Percentiles rank a stretch among this genome's conserved stretches.
Conservation (phyloP, 1,140 invertebrate genomes). For the Pogonognathellus flavescens region DNA sequence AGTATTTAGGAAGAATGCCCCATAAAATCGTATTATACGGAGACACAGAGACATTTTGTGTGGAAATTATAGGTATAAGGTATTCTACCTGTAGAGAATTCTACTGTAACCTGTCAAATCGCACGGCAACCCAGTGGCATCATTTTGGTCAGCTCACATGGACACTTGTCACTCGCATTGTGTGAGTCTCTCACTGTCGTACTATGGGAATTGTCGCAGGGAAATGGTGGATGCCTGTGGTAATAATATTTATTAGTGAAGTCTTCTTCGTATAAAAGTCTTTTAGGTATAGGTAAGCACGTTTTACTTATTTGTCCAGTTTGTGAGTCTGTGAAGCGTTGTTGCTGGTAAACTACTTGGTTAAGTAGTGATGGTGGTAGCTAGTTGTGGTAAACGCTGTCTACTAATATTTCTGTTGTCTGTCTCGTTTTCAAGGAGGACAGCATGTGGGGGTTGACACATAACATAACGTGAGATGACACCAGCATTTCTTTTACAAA, state of each 20-base stretch:
- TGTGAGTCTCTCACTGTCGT: not conserved
- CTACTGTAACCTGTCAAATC: slow-evolving; percentile 1
- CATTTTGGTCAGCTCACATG: slow-evolving; percentile 37
- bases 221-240: not conserved
- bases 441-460: slow-evolving; percentile 10
- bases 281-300: too few species aligned
- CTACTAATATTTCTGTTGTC: slow-evolving; percentile 32
- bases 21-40: not conserved
- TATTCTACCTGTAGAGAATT: not conserved
- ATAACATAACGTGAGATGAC: slow-evolving; percentile 25
- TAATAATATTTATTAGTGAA: slow-evolving; percentile 17
- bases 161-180: slow-evolving; percentile 6
- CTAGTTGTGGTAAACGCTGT: not conserved
- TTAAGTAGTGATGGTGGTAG: not conserved
- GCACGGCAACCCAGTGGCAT: slow-evolving; percentile 28
- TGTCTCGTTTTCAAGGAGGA: not conserved
- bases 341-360: not conserved
- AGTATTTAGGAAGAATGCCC: not conserved
- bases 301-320: too few species aligned
- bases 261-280: not conserved
- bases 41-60: not conserved
- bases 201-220: slow-evolving; percentile 3
- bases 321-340: too few species aligned
- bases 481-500: slow-evolving; percentile 12
- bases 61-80: not conserved